Base-by-base conservation (phyloP, 2,888 invertebrate species). In the Drosophila kokeensis region DNA sequence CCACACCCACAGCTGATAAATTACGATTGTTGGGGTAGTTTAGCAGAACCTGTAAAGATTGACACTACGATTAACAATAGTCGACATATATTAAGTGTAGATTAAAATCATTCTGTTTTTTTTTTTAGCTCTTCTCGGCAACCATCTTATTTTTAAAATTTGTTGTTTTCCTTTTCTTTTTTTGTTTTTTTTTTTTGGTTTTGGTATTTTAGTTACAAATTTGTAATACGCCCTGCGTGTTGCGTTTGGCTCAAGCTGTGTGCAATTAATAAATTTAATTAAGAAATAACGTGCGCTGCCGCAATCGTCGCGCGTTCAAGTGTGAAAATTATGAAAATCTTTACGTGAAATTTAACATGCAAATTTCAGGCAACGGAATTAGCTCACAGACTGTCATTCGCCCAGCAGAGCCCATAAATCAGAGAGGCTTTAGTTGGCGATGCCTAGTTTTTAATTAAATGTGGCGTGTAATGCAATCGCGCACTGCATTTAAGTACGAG, bases 251-350 rank as follows among this genome's bases (percentile, higher is more conserved):
- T 76, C 87, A 80, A 85, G 87, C 74, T 87, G 82, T 89, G 82
- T 87, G 89, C 89, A 89, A 87, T 87, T 87, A 87, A 87, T 87
- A 87, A 89, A 89, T 87, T 87, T 87, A 87, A 87, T 89, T 87
- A 87, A 87, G 88, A 88, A 82, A 86, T 83, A 88, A 83, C 70
- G 70, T 69, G 58, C 58, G 42, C 72, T 72, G 66, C 66, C 66
- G 77, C 78, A 69, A 73, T 73, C 74, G 80, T 75, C 73, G 82
- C 79, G 80, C 79, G 81, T 77, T 87, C 81, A 75, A 84, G 87
- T 87, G 87, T 89, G 89, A 87, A 87, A 89, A 87, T 87, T 89
- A 85, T 87, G 87, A 89, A 87, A 86, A 82, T 83, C 79, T 86
- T 71, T 66, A 73, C 64, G 63, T 68, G 62, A 81, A 76, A 87